phyloP scores from a whole-genome alignment of 2,797 vertebrate genomes.

The Danio jaintianensis region DNA sequence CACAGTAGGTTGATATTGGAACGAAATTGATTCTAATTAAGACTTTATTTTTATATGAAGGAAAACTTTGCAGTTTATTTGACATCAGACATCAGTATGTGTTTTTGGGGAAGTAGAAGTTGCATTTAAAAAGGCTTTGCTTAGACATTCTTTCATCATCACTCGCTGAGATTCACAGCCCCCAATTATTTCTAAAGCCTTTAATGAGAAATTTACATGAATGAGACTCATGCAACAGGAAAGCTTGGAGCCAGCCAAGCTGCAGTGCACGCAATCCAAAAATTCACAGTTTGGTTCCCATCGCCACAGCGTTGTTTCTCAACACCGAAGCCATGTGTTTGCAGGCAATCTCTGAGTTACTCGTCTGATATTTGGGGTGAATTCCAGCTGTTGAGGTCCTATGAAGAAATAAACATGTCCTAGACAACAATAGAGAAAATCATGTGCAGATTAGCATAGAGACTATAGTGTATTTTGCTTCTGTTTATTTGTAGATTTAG shows the following conservation, averaged over 20 bases:
- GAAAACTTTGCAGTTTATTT: no score
- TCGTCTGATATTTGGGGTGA: conserved; percentile 53
- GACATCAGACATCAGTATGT: no score
- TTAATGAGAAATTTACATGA: neutral
- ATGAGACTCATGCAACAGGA: conserved; percentile 3
- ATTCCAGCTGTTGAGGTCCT: conserved; percentile 64
- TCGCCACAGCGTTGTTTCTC: neutral
- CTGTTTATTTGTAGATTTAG: neutral
- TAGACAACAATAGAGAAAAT: conserved; percentile 45
- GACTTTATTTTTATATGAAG: no score
- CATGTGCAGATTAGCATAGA: neutral
- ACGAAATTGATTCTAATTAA: no score
- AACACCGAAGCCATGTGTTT: conserved; percentile 68
- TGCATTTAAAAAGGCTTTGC: neutral
- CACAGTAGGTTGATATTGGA: no score
- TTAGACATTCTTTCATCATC: conserved; percentile 5
- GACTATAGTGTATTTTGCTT: neutral
- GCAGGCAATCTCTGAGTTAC: conserved; percentile 49
- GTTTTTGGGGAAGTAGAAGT: neutral
- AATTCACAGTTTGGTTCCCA: neutral
- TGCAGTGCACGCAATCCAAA: neutral
- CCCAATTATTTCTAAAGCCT: neutral
- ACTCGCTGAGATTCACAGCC: neutral
- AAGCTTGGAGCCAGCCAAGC: neutral
- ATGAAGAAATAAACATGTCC: conserved; percentile 69